Evolutionary conservation across 2,888 invertebrate species (phyloP), one percentile per base, ranked within the genome.

Genomic region (Drosophila barbarae): DNA sequence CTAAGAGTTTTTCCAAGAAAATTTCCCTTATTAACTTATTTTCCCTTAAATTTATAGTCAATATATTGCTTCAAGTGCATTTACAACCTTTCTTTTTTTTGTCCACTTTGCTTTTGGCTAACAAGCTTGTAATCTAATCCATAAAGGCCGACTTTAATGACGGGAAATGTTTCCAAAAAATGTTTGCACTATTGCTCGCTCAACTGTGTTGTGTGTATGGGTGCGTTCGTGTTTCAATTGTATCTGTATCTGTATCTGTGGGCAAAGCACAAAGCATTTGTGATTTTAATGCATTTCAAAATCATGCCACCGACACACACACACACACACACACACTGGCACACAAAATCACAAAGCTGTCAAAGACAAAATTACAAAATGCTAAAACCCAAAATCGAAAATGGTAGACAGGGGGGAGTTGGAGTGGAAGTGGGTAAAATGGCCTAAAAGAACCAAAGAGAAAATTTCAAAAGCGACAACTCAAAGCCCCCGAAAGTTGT

Each of bases 341-440:
- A 69, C 60, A 70, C 69, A 67, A 69, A 65, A 60, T 49, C 58
- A 78, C 75, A 66, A 55, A 71, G 60, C 73, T 78, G 76, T 84
- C 84, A 81, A 81, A 80, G 76, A 67, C 72, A 78, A 66, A 65
- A 68, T 76, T 70, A 68, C 68, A 69, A 50, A 77, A 75, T 68
- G 57, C 60, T 57, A 39, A 69, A 70, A 21, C 46, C 56, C 56
- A 56, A 67, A 75, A 68, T 61, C 66, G 46, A 71, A 57, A 41
- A 41, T 41, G 41, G 21, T 23, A 9, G 8, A 13, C 41, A 41
- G 41, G 41, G 41, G 21, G 21, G 6, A 10, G 5, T 38, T 18
- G 10, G n/a, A 39, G 21, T 42, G 42, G n/a, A 21, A 4, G 32
- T 12, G 34, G 26, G 52, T 12, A 51, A 60, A 58, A 13, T 5